Percentiles rank a stretch among this genome's conserved stretches.
Evolutionary conservation across 2,888 invertebrate species (phyloP).

Genomic region (Habroteleia sp.): DNA sequence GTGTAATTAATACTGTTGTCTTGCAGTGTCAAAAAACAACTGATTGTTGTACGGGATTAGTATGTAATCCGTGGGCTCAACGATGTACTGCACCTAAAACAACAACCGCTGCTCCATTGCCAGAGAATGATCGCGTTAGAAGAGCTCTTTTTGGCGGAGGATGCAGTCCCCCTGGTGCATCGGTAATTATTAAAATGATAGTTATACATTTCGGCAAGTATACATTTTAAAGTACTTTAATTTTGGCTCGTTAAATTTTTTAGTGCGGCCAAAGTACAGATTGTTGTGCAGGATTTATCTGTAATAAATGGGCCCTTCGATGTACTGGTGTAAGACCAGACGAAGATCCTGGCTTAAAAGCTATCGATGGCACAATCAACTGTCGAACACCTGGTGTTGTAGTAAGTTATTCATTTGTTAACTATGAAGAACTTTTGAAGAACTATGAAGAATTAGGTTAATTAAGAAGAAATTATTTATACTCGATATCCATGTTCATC

Average conservation of each 20-base stretch:
- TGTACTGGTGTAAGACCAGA: conserved; percentile 9
- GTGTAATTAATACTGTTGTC: neutral
- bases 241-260: neutral
- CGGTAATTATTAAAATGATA: conserved; percentile 17
- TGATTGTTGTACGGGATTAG: conserved; percentile 39
- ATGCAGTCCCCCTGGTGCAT: conserved; percentile 33
- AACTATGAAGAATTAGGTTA: too few species aligned
- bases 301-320: conserved; percentile 37
- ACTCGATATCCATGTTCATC: too few species aligned
- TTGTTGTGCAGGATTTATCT: conserved; percentile 32
- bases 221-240: conserved; percentile 1
- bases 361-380: too few species aligned
- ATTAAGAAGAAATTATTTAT: too few species aligned
- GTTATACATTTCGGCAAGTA: neutral
- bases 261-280: conserved; percentile 15
- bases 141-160: conserved; percentile 7
- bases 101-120: neutral
- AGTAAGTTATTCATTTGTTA: conserved; percentile 4
- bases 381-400: conserved; percentile 14
- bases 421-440: too few species aligned
- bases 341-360: conserved; percentile 3
- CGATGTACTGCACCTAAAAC: conserved; percentile 36
- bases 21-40: conserved; percentile 29
- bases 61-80: conserved; percentile 44
- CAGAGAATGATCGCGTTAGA: neutral